Conservation (phyloP, 2,888 invertebrate genomes). For the Candidula unifasciata region DNA sequence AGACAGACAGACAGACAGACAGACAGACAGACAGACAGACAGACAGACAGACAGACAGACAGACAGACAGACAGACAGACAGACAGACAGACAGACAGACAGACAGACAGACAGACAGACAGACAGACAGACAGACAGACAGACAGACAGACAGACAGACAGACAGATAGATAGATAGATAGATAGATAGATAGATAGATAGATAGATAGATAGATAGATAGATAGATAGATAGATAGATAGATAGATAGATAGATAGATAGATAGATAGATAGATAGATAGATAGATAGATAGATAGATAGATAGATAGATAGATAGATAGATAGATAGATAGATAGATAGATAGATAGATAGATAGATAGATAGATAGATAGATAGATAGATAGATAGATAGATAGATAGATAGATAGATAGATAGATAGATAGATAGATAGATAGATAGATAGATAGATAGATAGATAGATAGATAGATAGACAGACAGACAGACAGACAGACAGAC, state of each 20-base stretch:
- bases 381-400: background rate
- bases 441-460: background rate
- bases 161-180: background rate
- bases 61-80: background rate
- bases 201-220: conserved; percentile 22
- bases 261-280: too few relatives aligned
- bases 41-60: background rate
- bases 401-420: background rate
- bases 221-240: background rate
- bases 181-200: background rate
- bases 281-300: too few relatives aligned
- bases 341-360: background rate
- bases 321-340: too few relatives aligned
- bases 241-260: background rate
- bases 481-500: conserved; percentile 35
- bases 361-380: background rate
- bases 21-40: conserved; percentile 11
- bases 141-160: conserved; percentile 26
- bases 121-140: too few relatives aligned
- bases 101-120: too few relatives aligned
- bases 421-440: background rate
- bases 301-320: too few relatives aligned
- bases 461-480: background rate
- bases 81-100: too few relatives aligned
- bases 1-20: too few relatives aligned